A percentile compares a stretch with the other conserved stretches of the same genome.
Conservation (phyloP, 2,113 vertebrate species). For the Grammatotria lemairii region DNA sequence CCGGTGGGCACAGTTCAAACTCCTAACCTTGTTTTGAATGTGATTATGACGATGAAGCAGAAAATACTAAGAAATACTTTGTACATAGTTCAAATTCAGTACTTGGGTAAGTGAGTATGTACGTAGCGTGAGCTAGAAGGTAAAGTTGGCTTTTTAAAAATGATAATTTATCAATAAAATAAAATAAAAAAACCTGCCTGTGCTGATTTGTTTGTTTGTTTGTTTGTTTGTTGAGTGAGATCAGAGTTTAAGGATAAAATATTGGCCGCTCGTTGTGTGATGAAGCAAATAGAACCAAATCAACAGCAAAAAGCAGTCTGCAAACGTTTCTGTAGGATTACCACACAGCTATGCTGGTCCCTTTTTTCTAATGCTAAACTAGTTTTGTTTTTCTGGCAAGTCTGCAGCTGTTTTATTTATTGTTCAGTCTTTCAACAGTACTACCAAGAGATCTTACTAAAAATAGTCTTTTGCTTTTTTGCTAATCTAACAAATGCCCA, state of each 20-base stretch:
- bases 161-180: conserved; percentile 78
- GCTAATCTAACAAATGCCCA: neutral
- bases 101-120: conserved; percentile 19
- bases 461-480: neutral
- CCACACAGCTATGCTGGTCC: neutral
- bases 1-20: conserved; percentile 49
- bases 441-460: neutral
- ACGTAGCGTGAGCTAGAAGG: conserved; percentile 44
- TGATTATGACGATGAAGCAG: conserved; percentile 44
- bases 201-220: neutral
- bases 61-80: conserved; percentile 42
- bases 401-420: neutral
- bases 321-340: neutral
- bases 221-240: neutral
- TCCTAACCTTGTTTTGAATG: conserved; percentile 69
- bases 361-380: neutral
- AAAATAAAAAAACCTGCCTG: conserved; percentile 27
- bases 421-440: neutral
- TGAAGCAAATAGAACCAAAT: neutral
- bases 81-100: conserved; percentile 66
- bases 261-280: neutral
- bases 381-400: neutral
- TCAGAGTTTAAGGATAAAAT: neutral
- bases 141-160: conserved; percentile 71
- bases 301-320: neutral